A percentile compares a stretch with the other conserved stretches of the same genome.
Evolutionary conservation across 1,140 invertebrate species (phyloP).

Genomic region (Antheraea mylitta): DNA sequence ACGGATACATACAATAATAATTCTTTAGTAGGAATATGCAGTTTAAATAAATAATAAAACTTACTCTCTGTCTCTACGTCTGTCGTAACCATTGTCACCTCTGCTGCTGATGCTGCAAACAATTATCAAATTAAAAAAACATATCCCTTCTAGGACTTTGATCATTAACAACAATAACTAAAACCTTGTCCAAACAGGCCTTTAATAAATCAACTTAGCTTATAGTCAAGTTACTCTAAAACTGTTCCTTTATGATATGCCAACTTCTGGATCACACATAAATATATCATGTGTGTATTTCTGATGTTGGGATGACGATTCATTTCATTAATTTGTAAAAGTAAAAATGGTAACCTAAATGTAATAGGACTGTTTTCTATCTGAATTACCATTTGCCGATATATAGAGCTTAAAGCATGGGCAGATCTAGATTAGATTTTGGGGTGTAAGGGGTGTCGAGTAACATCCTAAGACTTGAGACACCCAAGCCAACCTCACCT

Average conservation of each 20-base stretch:
- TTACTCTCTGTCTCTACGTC: conserved; percentile 76
- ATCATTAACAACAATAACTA: no score
- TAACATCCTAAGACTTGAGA: no score
- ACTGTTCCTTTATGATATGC: conserved; percentile 43
- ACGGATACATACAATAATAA: no score
- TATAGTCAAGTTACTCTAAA: conserved; percentile 47
- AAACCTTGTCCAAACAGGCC: conserved; percentile 53
- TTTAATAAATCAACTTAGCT: conserved; percentile 50
- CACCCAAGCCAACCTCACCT: no score
- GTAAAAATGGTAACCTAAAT: neutral
- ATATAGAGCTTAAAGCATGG: no score
- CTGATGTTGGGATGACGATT: conserved; percentile 16
- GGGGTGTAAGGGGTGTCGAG: no score
- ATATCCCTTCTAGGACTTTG: no score
- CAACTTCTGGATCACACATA: conserved; percentile 38
- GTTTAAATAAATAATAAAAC: conserved; percentile 28
- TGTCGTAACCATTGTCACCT: conserved; percentile 72
- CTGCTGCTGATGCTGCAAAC: conserved; percentile 52
- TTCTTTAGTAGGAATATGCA: no score
- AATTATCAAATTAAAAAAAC: neutral
- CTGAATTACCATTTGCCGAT: no score
- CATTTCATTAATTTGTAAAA: neutral
- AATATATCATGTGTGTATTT: conserved; percentile 21
- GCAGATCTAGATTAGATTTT: no score
- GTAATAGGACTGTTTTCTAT: no score